phyloP scores from a whole-genome alignment of 2,888 invertebrate genomes.

The Loripinus fragilis region DNA sequence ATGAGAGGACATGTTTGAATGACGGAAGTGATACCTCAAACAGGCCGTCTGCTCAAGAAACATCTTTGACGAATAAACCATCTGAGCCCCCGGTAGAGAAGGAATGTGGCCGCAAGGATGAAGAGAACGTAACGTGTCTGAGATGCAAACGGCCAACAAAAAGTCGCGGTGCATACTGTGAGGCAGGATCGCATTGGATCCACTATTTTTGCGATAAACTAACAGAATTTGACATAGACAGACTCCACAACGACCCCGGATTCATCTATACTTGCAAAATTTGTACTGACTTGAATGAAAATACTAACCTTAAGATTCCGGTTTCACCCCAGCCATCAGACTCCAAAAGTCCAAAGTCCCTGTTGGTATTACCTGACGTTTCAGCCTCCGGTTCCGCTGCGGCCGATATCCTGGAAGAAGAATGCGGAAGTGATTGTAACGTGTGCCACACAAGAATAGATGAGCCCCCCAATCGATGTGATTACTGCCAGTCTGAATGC shows the following conservation, averaged over 20 bases:
- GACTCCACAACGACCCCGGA: not conserved
- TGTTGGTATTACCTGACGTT: too few relatives aligned
- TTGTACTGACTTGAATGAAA: not conserved
- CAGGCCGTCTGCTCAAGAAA: too few relatives aligned
- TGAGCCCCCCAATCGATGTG: not conserved
- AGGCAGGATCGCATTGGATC: not conserved
- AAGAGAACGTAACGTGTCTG: not conserved
- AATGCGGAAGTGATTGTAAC: not conserved
- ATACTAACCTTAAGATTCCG: not conserved
- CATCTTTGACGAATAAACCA: not conserved
- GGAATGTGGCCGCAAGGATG: not conserved
- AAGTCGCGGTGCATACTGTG: not conserved
- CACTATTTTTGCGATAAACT: conserved; percentile 4
- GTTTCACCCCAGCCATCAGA: not conserved
- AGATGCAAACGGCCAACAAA: not conserved
- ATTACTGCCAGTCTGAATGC: not conserved
- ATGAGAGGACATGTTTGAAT: too few relatives aligned
- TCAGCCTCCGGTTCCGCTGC: too few relatives aligned
- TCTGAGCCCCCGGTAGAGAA: not conserved
- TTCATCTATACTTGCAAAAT: not conserved
- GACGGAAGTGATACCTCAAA: too few relatives aligned
- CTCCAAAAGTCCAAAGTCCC: too few relatives aligned
- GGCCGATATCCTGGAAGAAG: conserved; percentile 2
- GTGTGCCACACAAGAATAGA: not conserved
- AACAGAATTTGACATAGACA: not conserved